A percentile compares a stretch with the other conserved stretches of the same genome.
These are phyloP conservation scores for Erpobdella octoculata DNA, from an alignment of 2,888 invertebrate genomes.

Conservation along the genomic window DNA sequence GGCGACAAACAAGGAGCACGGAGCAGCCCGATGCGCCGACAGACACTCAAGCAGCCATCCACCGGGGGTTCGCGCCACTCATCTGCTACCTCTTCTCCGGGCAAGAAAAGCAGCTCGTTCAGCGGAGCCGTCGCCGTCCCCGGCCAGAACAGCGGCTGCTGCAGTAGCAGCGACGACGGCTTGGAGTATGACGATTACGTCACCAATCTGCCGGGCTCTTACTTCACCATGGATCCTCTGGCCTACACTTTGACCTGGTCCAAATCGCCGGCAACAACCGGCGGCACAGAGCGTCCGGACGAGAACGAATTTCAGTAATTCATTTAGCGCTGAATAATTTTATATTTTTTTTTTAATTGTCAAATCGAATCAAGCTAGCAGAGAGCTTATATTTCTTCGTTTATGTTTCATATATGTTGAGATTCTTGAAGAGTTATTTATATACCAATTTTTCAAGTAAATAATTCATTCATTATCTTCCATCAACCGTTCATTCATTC, in stretches of 20 bases:
- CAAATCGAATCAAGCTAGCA: too few relatives aligned
- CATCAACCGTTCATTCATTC: too few relatives aligned
- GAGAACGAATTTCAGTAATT: too few relatives aligned
- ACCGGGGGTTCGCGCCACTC: background rate
- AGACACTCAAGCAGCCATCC: background rate
- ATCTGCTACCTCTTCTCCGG: background rate
- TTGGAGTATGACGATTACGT: constrained; percentile 38
- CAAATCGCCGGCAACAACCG: constrained; percentile 11
- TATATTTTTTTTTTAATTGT: too few relatives aligned
- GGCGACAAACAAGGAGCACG: background rate
- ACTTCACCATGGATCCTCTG: constrained; percentile 37
- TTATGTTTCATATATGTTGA: too few relatives aligned
- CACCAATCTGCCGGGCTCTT: constrained; percentile 35
- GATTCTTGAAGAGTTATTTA: too few relatives aligned
- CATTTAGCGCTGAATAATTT: too few relatives aligned
- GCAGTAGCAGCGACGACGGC: constrained; percentile 24
- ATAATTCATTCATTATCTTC: too few relatives aligned
- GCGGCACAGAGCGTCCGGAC: too few relatives aligned
- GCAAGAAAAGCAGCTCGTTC: background rate
- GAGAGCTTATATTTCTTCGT: too few relatives aligned
- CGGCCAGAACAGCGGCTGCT: constrained; percentile 9
- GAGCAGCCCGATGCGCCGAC: background rate
- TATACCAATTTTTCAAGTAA: too few relatives aligned
- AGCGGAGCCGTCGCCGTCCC: background rate
- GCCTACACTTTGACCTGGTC: constrained; percentile 39